Base-by-base conservation (phyloP, 2,113 vertebrate genomes). In the Ramphastos sulfuratus region DNA sequence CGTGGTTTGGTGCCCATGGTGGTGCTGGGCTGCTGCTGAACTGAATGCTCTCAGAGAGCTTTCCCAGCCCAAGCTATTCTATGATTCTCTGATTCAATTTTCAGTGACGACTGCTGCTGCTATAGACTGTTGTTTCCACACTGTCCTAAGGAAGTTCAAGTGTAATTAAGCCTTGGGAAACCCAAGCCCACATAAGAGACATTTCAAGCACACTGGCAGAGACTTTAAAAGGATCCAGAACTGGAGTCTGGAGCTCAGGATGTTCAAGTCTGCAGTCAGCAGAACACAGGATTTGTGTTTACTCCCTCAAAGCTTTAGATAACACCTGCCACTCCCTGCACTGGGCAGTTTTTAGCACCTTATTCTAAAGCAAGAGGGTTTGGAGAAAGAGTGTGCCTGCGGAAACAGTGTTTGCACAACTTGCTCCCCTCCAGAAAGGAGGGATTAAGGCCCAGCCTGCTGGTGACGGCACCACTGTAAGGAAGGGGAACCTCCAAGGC, bases 121-220 rank as follows among this genome's bases (percentile, higher is more conserved):
- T 50, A 17, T 7, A 25, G 61, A 42, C 13, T 10, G 15, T 19
- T 48, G 24, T 50, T 56, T 74, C 55, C n/a, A 25, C 7, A 23
- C 14, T 23, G 16, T 37, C 24, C 6, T 5, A 46, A 66, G 31
- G 52, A 4, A 37, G 46, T 30, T 30, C 28, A 30, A 46, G 37
- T 2, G 1, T 61, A 61, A 54, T 35, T 52, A 84, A 60, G 27
- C 59, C 59, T 15, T 18, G 12, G 18, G 21, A 72, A 72, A 60
- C 54, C 50, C n/a, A 79, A 73, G 37, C 27, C 59, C 1, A 1
- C 28, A 12, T 9, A 8, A 35, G 46, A 27, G 0, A 1, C n/a
- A 50, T 42, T 69, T 48, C 56, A 39, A 81, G 69, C 16, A 42
- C 33, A 56, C 18, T 3, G 7, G 21, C 13, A 55, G 74, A 35